These are phyloP conservation scores for Halcyon badia DNA, from an alignment of 2,797 vertebrate genomes.

Conservation along the genomic window DNA sequence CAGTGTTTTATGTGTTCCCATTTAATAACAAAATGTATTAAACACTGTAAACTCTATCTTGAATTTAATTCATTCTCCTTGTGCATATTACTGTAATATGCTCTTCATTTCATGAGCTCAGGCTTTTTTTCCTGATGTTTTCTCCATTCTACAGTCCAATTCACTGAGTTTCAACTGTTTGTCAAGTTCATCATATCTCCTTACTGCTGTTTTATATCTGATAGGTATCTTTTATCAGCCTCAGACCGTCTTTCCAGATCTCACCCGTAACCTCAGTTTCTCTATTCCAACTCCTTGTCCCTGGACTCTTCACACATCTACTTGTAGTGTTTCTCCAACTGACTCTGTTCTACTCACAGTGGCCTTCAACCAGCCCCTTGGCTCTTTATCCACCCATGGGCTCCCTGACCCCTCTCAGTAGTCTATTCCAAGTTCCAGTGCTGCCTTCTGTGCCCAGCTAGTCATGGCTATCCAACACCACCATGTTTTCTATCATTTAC, in stretches of 20 bases:
- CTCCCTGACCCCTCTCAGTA: neutral
- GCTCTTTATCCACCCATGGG: neutral
- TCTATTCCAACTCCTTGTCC: neutral
- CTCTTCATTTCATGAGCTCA: neutral
- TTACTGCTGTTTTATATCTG: neutral
- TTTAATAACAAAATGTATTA: neutral
- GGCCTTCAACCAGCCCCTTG: neutral
- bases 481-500: neutral
- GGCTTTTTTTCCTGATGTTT: neutral
- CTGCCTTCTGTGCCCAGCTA: neutral
- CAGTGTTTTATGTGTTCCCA: neutral
- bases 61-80: neutral
- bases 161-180: neutral
- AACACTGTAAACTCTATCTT: neutral
- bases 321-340: accelerated
- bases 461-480: neutral
- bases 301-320: neutral
- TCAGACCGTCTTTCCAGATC: neutral
- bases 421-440: neutral
- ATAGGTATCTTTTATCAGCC: neutral
- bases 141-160: neutral
- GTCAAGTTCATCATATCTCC: neutral
- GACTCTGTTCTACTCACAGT: accelerated
- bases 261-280: neutral
- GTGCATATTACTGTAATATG: neutral